Percentiles rank a stretch among this genome's conserved stretches.
Evolutionary conservation across 2,797 vertebrate species (phyloP).

Genomic region (Neosilurus mollespiculum): DNA sequence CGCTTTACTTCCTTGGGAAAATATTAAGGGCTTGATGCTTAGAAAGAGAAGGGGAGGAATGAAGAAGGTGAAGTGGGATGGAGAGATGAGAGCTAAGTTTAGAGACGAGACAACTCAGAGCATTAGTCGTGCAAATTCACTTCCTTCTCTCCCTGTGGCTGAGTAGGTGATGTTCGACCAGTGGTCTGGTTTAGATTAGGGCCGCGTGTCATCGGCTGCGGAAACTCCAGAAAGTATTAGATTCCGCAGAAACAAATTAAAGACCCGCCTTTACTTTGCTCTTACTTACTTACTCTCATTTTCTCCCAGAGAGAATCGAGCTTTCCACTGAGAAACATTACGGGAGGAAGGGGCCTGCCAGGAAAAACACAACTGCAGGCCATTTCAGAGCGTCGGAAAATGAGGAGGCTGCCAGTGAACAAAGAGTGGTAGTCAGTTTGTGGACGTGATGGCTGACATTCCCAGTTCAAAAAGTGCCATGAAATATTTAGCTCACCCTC

Average conservation of each 20-base stretch:
- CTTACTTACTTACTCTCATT: slow-evolving; percentile 50
- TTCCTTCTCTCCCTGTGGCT: slow-evolving; percentile 15
- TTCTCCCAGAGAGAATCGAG: slow-evolving; percentile 67
- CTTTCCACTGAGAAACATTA: slow-evolving; percentile 71
- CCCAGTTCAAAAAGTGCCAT: slow-evolving; percentile 14
- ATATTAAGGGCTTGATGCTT: slow-evolving; percentile 57
- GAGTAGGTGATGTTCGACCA: slow-evolving; percentile 37
- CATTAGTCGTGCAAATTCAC: slow-evolving; percentile 26
- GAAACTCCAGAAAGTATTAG: slow-evolving; percentile 62
- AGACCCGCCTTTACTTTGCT: slow-evolving; percentile 39
- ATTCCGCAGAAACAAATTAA: slow-evolving; percentile 62
- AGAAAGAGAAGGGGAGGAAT: slow-evolving; percentile 15
- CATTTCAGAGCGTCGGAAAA: slow-evolving; percentile 66
- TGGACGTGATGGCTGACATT: neutral
- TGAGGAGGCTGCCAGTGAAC: slow-evolving; percentile 57
- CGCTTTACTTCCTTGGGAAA: slow-evolving; percentile 68
- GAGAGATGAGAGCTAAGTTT: neutral
- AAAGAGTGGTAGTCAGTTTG: slow-evolving; percentile 43
- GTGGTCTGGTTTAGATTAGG: slow-evolving; percentile 68
- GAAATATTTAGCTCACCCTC: slow-evolving; percentile 15
- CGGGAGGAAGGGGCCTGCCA: slow-evolving; percentile 66
- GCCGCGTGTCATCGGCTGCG: slow-evolving; percentile 55
- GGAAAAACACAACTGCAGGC: slow-evolving; percentile 72
- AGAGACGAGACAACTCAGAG: neutral
- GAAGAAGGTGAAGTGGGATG: slow-evolving; percentile 23